phyloP scores from a whole-genome alignment of 1,140 invertebrate genomes.

The Halesus radiatus region DNA sequence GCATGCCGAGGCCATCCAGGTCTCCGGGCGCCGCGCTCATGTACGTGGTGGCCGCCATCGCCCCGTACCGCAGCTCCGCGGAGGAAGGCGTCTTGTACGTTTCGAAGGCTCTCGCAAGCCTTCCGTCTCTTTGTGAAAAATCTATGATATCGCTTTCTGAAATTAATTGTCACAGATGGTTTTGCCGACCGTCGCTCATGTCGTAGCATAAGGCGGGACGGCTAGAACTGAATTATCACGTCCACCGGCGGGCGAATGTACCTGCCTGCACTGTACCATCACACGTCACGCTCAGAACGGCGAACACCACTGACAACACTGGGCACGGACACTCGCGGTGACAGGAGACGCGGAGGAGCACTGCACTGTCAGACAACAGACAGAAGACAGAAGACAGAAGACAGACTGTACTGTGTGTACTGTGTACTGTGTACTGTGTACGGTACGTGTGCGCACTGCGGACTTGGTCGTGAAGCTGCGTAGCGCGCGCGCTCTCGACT shows the following conservation, averaged over 20 bases:
- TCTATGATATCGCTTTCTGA: constrained; percentile 55
- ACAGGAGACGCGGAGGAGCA: constrained; percentile 59
- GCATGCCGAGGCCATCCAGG: constrained; percentile 81
- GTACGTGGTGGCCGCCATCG: constrained; percentile 88
- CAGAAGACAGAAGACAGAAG: neutral
- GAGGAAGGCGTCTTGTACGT: constrained; percentile 76
- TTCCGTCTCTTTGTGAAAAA: constrained; percentile 60
- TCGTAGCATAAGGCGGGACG: constrained; percentile 59
- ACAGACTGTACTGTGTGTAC: neutral
- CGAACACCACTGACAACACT: constrained; percentile 18
- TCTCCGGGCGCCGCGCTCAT: constrained; percentile 84
- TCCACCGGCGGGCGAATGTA: constrained; percentile 49
- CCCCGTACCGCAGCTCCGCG: constrained; percentile 74
- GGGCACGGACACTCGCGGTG: constrained; percentile 24
- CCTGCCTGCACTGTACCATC: constrained; percentile 41
- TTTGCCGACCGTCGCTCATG: constrained; percentile 55
- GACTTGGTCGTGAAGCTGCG: constrained; percentile 58
- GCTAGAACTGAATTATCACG: constrained; percentile 56
- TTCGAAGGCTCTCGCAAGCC: constrained; percentile 72
- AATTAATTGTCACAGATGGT: constrained; percentile 60
- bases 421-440: too few relatives aligned
- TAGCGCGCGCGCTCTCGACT: constrained; percentile 66
- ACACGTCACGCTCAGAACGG: constrained; percentile 50
- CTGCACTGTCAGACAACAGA: constrained; percentile 14
- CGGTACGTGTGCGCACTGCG: constrained; percentile 15